Percentiles rank a stretch among this genome's conserved stretches.
Conservation (phyloP, 1,140 invertebrate genomes). For the Pinna nobilis region DNA sequence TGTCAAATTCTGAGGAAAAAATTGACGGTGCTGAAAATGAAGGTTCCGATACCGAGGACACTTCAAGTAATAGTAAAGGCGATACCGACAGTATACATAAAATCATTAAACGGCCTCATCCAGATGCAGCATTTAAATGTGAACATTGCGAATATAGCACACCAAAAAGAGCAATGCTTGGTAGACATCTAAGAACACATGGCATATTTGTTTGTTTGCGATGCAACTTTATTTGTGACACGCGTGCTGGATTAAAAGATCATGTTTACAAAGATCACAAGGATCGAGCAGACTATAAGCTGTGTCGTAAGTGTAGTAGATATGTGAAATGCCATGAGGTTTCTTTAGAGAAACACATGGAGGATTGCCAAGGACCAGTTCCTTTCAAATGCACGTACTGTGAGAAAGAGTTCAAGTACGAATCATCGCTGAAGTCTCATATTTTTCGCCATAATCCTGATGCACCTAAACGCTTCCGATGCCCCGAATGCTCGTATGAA, state of each 20-base stretch:
- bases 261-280: slow-evolving; percentile 59
- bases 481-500: slow-evolving; percentile 60
- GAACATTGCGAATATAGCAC: slow-evolving; percentile 59
- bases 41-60: slow-evolving; percentile 29
- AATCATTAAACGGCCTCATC: slow-evolving; percentile 13
- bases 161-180: slow-evolving; percentile 57
- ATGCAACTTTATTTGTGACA: slow-evolving; percentile 57
- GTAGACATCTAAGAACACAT: slow-evolving; percentile 61
- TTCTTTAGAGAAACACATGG: slow-evolving; percentile 63
- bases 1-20: background rate
- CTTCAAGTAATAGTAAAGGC: slow-evolving; percentile 9
- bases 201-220: slow-evolving; percentile 61
- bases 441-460: slow-evolving; percentile 47
- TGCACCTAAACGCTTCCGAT: slow-evolving; percentile 62
- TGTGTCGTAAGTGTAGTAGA: slow-evolving; percentile 65
- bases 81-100: slow-evolving; percentile 13
- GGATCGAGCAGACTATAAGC: slow-evolving; percentile 56
- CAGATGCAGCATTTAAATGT: slow-evolving; percentile 52
- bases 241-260: slow-evolving; percentile 51
- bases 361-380: slow-evolving; percentile 59
- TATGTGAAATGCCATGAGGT: slow-evolving; percentile 62
- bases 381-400: slow-evolving; percentile 64
- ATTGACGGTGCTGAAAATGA: slow-evolving; percentile 24
- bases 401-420: slow-evolving; percentile 69
- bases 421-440: slow-evolving; percentile 58